Percentiles rank a stretch among this genome's conserved stretches.
phyloP scores from a whole-genome alignment of 2,888 invertebrate genomes.

The Formica aserva region DNA sequence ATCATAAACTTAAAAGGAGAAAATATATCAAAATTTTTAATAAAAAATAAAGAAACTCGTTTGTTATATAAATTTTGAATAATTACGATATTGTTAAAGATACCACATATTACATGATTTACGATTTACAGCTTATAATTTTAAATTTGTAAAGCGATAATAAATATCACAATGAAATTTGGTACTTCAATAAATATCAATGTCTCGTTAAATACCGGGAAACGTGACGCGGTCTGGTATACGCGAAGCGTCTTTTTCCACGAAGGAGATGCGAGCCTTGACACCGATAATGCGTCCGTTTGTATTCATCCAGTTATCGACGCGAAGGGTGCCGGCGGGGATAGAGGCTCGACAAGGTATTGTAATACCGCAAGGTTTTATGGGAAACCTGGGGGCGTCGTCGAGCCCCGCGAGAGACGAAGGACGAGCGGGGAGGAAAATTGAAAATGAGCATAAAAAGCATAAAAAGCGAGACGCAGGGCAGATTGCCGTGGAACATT shows the following conservation, averaged over 20 bases:
- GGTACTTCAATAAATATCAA: constrained; percentile 7
- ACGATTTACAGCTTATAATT: neutral
- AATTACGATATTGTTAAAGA: neutral
- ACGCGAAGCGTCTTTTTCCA: constrained; percentile 23
- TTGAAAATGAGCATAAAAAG: constrained; percentile 85
- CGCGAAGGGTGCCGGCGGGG: constrained; percentile 68
- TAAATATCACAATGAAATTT: constrained; percentile 8
- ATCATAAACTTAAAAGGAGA: neutral
- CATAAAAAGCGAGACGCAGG: constrained; percentile 82
- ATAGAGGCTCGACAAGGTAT: constrained; percentile 75
- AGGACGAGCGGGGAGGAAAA: constrained; percentile 77
- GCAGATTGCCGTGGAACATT: constrained; percentile 85
- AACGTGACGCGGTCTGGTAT: neutral
- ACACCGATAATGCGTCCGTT: constrained; percentile 75
- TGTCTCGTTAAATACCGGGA: constrained; percentile 7
- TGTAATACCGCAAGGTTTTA: constrained; percentile 83
- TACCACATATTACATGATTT: neutral
- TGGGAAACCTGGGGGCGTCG: constrained; percentile 79
- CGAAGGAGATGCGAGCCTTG: constrained; percentile 26
- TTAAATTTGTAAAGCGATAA: neutral
- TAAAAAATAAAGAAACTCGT: neutral
- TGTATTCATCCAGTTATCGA: constrained; percentile 81
- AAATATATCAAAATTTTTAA: neutral
- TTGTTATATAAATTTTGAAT: neutral
- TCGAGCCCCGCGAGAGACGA: constrained; percentile 67